Percentiles rank a stretch among this genome's conserved stretches.
Conservation (phyloP, 2,888 invertebrate genomes). For the Crocallis elinguaria region DNA sequence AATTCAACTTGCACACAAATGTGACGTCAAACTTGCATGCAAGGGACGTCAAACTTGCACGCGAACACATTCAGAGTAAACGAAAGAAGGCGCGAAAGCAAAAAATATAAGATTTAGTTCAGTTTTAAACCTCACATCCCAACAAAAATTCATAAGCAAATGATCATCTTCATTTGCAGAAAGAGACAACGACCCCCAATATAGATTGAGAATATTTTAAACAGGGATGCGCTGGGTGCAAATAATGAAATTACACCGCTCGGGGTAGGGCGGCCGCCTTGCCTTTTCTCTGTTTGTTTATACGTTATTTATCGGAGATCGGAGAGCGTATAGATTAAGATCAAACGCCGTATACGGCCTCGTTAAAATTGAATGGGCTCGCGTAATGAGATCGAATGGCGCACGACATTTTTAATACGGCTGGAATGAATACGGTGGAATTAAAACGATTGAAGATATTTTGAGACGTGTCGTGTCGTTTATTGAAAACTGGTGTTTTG, state of each 20-base stretch:
- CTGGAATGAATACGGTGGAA: slow-evolving; percentile 9
- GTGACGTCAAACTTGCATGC: too few species aligned
- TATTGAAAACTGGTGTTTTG: background rate
- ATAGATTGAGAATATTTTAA: slow-evolving; percentile 43
- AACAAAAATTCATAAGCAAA: background rate
- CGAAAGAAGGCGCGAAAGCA: background rate
- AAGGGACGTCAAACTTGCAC: too few species aligned
- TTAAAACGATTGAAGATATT: background rate
- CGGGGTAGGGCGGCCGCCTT: slow-evolving; percentile 34
- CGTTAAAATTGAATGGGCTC: slow-evolving; percentile 68
- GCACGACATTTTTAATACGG: slow-evolving; percentile 24
- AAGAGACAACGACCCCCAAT: slow-evolving; percentile 29
- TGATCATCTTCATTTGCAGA: slow-evolving; percentile 16
- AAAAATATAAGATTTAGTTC: background rate
- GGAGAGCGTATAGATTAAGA: slow-evolving; percentile 69
- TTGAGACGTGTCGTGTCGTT: background rate
- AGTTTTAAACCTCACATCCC: background rate
- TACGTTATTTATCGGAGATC: slow-evolving; percentile 44
- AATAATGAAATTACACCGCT: slow-evolving; percentile 56
- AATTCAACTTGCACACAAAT: too few species aligned
- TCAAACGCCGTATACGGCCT: slow-evolving; percentile 65
- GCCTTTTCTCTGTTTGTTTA: slow-evolving; percentile 52
- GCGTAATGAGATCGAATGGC: slow-evolving; percentile 52
- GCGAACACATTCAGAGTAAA: too few species aligned
- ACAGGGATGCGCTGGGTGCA: slow-evolving; percentile 46